These are phyloP conservation scores for Rhinoderma darwinii DNA, from an alignment of 2,113 vertebrate species.

Conservation along the genomic window DNA sequence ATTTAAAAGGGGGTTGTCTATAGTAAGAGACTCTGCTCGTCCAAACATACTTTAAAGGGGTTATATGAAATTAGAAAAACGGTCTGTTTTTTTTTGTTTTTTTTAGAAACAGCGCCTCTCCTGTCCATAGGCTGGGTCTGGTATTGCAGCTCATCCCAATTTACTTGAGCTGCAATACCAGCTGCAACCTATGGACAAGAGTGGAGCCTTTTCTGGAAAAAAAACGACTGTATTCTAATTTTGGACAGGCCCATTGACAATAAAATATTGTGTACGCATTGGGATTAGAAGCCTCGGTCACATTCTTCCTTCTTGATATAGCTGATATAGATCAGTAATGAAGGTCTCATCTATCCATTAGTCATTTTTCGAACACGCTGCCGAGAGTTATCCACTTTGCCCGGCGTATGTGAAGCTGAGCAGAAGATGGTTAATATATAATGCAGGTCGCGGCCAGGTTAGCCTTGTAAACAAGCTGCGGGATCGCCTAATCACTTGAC, in stretches of 20 bases:
- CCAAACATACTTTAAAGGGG: too few relatives aligned
- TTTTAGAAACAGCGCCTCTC: too few relatives aligned
- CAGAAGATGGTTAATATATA: slow-evolving; percentile 8
- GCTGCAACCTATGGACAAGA: not conserved
- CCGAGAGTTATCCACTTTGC: slow-evolving; percentile 27
- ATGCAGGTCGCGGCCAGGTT: not conserved
- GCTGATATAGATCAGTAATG: not conserved
- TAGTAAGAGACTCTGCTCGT: too few relatives aligned
- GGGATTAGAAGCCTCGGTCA: not conserved
- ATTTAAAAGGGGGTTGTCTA: too few relatives aligned
- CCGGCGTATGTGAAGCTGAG: not conserved
- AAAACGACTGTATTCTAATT: not conserved
- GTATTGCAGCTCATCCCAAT: too few relatives aligned
- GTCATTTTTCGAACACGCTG: not conserved
- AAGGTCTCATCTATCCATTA: not conserved
- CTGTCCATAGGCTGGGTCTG: too few relatives aligned
- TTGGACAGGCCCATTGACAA: not conserved
- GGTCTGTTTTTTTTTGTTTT: too few relatives aligned
- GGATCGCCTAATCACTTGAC: not conserved
- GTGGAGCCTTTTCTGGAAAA: not conserved
- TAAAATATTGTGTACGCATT: not conserved
- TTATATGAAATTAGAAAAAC: too few relatives aligned
- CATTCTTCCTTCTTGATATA: not conserved
- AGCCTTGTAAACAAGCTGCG: slow-evolving; percentile 2
- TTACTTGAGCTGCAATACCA: not conserved